Evolutionary conservation across 30 jellyfish, hydroid and myxozoan species (phyloP), one percentile per base, ranked within the genome.

Genomic region (Pseudorhiza aurosa): DNA sequence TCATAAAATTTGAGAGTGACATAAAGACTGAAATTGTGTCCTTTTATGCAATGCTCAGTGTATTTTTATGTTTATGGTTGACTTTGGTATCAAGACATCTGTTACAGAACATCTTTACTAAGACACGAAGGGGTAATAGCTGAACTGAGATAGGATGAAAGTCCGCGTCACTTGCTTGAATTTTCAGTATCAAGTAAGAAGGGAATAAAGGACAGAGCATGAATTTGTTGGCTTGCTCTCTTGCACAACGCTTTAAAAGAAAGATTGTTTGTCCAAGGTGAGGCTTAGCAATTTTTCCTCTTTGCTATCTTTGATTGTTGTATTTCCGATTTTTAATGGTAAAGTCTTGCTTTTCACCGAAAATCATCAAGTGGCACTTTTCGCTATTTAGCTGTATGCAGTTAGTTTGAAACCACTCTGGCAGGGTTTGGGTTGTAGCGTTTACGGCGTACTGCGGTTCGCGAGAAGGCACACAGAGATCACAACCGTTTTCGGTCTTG

Each of bases 201-300:
- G 82, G 37, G 40, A 14, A 36, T 21, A 40, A 33, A 6, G 39
- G 19, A 14, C 8, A 44, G 35, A 42, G 68, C 82, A 39, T 68
- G 65, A 33, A 68, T 72, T 25, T 44, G 27, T 68, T 35, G 45
- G 72, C 82, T 22, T 33, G 80, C 80, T 65, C 35, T 65, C 72
- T 8, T 65, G 25, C 27, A 65, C 7, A 65, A 19, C 26, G 80
- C 2, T 65, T 18, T 65, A 27, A 35, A 31, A 62, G 27, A 25
- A 65, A 24, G 33, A 26, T 65, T 65, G 60, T 65, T 32, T 65
- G 72, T 17, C 69, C 77, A 62, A 65, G 22, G 81, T 65, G 81
- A 65, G 64, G 33, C 81, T 25, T 26, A 65, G 64, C 72, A 59
- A 28, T 59, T 4, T 59, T 59, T 59, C 75, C 75, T 59, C 75